Conservation (phyloP, 2,888 invertebrate species). For the Chamaedrilus cognettii region DNA sequence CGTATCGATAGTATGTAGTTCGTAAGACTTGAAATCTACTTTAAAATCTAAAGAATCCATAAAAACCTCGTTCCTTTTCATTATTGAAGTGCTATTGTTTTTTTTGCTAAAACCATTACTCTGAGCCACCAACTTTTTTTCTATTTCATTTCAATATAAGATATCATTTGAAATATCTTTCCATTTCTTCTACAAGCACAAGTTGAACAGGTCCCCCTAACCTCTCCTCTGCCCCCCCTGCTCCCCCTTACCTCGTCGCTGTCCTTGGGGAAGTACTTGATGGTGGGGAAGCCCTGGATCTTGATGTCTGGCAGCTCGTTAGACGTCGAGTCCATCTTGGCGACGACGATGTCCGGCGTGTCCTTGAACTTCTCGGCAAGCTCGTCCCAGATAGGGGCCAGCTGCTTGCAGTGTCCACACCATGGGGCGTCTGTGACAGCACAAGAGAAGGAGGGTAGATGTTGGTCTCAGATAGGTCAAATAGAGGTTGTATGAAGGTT, state of each 20-base stretch:
- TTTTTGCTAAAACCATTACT: no score
- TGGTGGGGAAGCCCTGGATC: constrained; percentile 76
- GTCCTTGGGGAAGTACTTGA: constrained; percentile 81
- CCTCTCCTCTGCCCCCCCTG: constrained; percentile 95
- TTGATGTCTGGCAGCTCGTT: constrained; percentile 98
- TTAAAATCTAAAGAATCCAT: no score
- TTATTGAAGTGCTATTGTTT: no score
- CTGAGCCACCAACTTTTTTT: no score
- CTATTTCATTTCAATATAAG: no score
- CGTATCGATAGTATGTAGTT: no score
- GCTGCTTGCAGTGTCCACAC: constrained; percentile 97
- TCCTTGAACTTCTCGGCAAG: constrained; percentile 91
- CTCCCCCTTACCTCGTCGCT: constrained; percentile 76
- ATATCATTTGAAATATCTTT: no score
- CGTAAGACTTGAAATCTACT: no score
- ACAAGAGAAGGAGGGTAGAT: neutral
- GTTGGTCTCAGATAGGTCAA: neutral
- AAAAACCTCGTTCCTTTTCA: no score
- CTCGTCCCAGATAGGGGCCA: constrained; percentile 95
- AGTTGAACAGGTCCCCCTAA: no score
- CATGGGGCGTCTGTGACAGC: constrained; percentile 80
- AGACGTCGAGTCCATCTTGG: constrained; percentile 98
- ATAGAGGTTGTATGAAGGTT: neutral
- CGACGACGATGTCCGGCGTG: constrained; percentile 78
- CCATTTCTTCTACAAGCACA: no score